Percentiles rank a stretch among this genome's conserved stretches.
Conservation (phyloP, 1,140 invertebrate species). For the Episyrphus balteatus region DNA sequence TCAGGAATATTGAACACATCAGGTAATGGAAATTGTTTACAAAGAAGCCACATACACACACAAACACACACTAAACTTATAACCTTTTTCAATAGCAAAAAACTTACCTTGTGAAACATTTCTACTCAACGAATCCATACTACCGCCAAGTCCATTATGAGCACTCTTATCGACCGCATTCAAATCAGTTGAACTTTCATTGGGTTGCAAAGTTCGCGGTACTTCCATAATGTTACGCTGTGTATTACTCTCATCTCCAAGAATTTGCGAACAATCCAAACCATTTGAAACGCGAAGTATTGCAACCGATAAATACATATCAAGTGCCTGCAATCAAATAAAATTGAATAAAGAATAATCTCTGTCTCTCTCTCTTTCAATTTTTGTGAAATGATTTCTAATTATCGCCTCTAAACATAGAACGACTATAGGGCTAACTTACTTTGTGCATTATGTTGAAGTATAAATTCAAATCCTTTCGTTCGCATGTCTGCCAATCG, state of each 20-base stretch:
- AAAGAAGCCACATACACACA: not conserved
- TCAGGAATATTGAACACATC: too few species aligned
- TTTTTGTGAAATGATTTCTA: not conserved
- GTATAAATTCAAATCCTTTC: constrained; percentile 66
- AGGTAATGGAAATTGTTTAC: not conserved
- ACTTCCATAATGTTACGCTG: constrained; percentile 20
- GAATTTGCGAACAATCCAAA: constrained; percentile 55
- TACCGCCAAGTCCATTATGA: constrained; percentile 25
- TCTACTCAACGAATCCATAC: constrained; percentile 31
- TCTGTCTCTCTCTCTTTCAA: not conserved
- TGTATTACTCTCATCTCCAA: constrained; percentile 41
- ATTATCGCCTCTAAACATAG: not conserved
- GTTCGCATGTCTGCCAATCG: constrained; percentile 71
- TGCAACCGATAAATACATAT: constrained; percentile 82
- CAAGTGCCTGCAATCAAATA: constrained; percentile 49
- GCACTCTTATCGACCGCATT: constrained; percentile 21
- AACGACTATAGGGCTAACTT: not conserved
- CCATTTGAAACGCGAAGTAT: constrained; percentile 75
- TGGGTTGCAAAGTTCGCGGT: constrained; percentile 28
- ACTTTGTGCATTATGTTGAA: constrained; percentile 89
- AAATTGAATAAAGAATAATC: not conserved
- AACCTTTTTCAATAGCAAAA: not conserved
- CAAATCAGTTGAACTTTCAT: constrained; percentile 32
- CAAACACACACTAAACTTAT: too few species aligned
- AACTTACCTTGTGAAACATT: constrained; percentile 34